Base-by-base conservation (phyloP, 2,113 vertebrate genomes). In the Eudyptes chrysolophus region DNA sequence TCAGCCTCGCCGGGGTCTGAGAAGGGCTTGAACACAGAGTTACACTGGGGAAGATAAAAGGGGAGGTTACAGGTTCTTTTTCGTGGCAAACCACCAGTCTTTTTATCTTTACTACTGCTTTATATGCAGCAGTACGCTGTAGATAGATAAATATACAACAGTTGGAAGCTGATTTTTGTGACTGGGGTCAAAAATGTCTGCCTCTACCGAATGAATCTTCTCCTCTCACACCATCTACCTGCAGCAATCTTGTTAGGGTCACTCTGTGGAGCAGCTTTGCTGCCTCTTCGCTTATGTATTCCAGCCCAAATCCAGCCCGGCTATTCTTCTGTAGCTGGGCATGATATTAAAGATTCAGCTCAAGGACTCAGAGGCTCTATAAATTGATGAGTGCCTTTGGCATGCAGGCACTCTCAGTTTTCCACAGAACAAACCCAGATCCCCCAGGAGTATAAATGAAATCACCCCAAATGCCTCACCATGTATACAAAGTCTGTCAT, bases 1-100 rank as follows among this genome's bases (percentile, higher is more conserved):
- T 8, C 6, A 0, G 44, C n/a, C 34, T 26, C 2, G 1, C 3
- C 0, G 0, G 14, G 14, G 30, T 87, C 54, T 65, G 58, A 72
- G 49, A 76, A 84, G 38, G 22, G 25, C 36, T 87, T 0, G 1
- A 85, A 69, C 44, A 86, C 27, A 66, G 25, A 57, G 6, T 65
- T 70, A 78, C 16, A 21, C 40, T 72, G 16, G 49, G 25, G 52
- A 90, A 21, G 65, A 38, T 34, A 40, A 27, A 81, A 90, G 30
- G 34, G 61, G 19, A 91, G 55, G 76, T 81, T 94, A 51, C 60
- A 82, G 36, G 26, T 36, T 29, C 22, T 69, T 69, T 78, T 83
- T 17, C 48, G 24, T 2, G 7, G 10, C n/a, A 90, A 83, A 80
- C 12, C 20, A 74, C 8, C 22, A 24, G 11, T 38, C 15, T 55